A percentile compares a stretch with the other conserved stretches of the same genome.
Conservation (phyloP, 1,140 invertebrate genomes). For the Aphelenchoides besseyi region DNA sequence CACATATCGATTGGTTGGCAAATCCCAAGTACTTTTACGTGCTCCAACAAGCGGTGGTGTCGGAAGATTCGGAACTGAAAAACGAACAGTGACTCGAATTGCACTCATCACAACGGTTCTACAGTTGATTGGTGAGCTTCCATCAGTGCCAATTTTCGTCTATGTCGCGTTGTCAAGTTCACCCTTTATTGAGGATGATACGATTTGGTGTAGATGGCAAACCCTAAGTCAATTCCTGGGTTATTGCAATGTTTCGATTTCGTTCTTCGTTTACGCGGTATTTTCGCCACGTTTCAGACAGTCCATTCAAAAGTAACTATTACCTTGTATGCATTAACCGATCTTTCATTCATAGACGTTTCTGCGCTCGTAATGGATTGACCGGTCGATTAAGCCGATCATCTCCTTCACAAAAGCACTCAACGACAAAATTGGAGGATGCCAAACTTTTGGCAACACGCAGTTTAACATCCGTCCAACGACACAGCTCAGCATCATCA, state of each 20-base stretch:
- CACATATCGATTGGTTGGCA: slow-evolving; percentile 45
- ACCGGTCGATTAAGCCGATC: background rate
- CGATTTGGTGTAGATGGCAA: slow-evolving; percentile 46
- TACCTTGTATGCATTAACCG: background rate
- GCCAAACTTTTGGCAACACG: background rate
- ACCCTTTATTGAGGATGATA: slow-evolving; percentile 32
- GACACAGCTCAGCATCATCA: background rate
- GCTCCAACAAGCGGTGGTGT: slow-evolving; percentile 6
- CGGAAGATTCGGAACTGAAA: slow-evolving; percentile 40
- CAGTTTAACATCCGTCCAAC: background rate
- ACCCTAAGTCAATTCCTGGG: slow-evolving; percentile 53
- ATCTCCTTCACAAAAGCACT: background rate
- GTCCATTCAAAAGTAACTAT: slow-evolving; percentile 24
- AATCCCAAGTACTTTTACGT: background rate
- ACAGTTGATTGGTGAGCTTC: slow-evolving; percentile 49
- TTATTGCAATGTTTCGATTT: slow-evolving; percentile 54
- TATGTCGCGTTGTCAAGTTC: slow-evolving; percentile 45
- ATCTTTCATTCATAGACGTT: background rate
- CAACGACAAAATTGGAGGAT: background rate
- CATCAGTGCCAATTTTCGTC: slow-evolving; percentile 51
- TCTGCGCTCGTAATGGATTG: background rate
- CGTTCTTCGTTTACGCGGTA: slow-evolving; percentile 57
- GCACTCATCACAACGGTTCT: slow-evolving; percentile 55
- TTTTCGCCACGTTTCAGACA: slow-evolving; percentile 53
- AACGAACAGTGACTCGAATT: slow-evolving; percentile 54